Evolutionary conservation across 1,140 invertebrate species (phyloP), one percentile per base, ranked within the genome.

Genomic region (Drosophila lini): DNA sequence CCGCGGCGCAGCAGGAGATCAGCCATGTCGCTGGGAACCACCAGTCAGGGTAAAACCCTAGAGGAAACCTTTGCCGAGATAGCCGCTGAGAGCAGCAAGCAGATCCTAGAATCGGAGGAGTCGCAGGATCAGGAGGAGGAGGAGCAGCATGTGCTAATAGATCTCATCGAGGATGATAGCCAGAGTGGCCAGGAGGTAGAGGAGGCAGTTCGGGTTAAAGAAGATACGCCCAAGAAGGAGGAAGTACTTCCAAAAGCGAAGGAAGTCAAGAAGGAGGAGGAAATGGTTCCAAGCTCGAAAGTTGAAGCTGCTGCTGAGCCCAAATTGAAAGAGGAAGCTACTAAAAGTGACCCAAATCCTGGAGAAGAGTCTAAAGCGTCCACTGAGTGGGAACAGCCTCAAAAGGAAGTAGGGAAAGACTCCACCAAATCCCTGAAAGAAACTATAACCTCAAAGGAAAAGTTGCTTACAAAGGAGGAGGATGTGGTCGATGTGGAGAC

Each of bases 41-140:
- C 45, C 5, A 25, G 36, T 1, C 61, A 50, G 32, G 68, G 67
- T 11, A 85, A 79, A 44, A 78, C 84, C 1, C 58, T 88, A 10
- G 83, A 88, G 52, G 77, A 88, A 41, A 82, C 68, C 11, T 88
- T 89, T 48, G 83, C 83, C 9, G 64, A 89, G 28, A 89, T 88
- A 13, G 61, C 80, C 3, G 80, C 80, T 8, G 44, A 48, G 13
- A 83, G 84, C 52, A 65, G 68, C 45, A 61, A 80, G 41, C 62
- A 61, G 16, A 61, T 73, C 9, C n/a, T 64, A 5, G 50, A 34
- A 5, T 34, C 63, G 0, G 41, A 67, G 61, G 58, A 53, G 31
- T 31, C 58, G 0, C 55, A 53, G 40, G 63, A 40, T 3, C 56
- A n/a, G 8, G 64, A 50, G 25, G 34, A 42, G 22, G 71, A 67